phyloP scores from a whole-genome alignment of 2,888 invertebrate genomes.

The Catocala sponsa region DNA sequence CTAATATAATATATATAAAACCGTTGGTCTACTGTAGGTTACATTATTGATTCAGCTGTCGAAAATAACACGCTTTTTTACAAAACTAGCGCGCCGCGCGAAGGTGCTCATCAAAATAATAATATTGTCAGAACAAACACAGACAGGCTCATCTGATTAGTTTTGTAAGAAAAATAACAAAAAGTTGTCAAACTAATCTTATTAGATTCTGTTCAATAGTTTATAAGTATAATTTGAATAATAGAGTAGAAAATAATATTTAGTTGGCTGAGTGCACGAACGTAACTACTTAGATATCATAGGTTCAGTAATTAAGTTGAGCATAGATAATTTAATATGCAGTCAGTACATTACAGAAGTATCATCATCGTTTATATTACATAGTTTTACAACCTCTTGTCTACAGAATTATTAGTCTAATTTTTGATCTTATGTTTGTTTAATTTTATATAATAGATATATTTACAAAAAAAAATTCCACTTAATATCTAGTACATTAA shows the following conservation, averaged over 20 bases:
- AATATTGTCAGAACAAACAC: slow-evolving; percentile 1
- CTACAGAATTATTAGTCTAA: no score
- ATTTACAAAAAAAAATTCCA: no score
- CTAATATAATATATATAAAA: background rate
- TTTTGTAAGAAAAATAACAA: background rate
- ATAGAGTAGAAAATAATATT: background rate
- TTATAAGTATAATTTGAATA: background rate
- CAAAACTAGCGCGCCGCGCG: no score
- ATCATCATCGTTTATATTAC: no score
- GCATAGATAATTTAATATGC: no score
- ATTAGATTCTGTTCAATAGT: background rate
- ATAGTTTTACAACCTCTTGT: no score
- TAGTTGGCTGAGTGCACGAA: background rate
- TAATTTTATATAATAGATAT: no score
- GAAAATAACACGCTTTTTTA: background rate
- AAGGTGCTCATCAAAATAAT: background rate
- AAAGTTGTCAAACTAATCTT: background rate
- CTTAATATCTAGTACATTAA: no score
- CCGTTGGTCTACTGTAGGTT: background rate
- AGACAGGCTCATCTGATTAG: background rate
- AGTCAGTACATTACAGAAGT: no score
- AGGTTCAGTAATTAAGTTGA: no score
- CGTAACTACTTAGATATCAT: no score
- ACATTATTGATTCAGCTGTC: background rate
- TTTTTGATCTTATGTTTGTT: no score